Base-by-base conservation (phyloP, 1,140 invertebrate genomes). In the Lerema accius region DNA sequence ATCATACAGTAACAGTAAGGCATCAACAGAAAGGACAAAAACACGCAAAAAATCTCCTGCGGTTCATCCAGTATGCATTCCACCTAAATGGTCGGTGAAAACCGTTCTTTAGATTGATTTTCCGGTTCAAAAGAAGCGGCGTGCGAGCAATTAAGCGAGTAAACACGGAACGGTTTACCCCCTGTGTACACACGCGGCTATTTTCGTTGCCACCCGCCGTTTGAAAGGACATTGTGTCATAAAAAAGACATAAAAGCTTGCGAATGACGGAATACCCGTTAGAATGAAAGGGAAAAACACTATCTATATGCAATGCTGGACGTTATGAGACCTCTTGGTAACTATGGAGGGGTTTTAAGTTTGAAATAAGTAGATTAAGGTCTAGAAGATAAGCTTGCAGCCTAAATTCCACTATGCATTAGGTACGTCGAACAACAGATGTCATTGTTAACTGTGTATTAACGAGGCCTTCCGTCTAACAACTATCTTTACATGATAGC, bases 51-150 rank as follows among this genome's bases (percentile, higher is more conserved):
- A 42, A 1, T 15, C 13, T 42, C 4, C 17, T 28, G 11, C 13
- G 14, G 28, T 13, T n/a, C 28, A 13, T 32, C 23, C 23, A 10
- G 46, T 49, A 23, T 49, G 17, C 50, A 55, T 55, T 55, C 51
- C 51, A 19, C 51, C 37, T 71, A 61, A 68, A 63, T 65, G 69
- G 59, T 50, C 16, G 40, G 56, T 49, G 55, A 35, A 60, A 66
- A 64, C 58, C 50, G 53, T 66, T 55, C 66, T 69, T 73, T 69
- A 37, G 61, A 62, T 66, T 64, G 67, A 73, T 73, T 73, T 69
- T 73, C 71, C 58, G 64, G 56, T 50, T 73, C 55, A 73, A 73
- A 73, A 73, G 71, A 67, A 65, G 14, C 40, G 37, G 42, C 62
- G 43, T 55, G 61, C 42, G 53, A 64, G 71, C 67, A 73, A 73